Evolutionary conservation across 2,888 invertebrate species (phyloP).

Genomic region (Brachylomia viminalis): DNA sequence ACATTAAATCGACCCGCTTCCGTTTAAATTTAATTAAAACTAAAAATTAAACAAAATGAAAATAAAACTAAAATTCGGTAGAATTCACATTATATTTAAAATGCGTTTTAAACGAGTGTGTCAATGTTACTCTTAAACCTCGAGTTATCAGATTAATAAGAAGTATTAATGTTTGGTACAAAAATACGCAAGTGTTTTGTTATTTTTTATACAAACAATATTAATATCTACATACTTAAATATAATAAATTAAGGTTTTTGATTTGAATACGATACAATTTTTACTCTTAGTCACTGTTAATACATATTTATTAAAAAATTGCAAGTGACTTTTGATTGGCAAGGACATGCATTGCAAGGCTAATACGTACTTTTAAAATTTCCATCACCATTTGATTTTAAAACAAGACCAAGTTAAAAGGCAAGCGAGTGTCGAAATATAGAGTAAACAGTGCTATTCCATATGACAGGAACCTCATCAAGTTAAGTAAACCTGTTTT

Average conservation of each 20-base stretch:
- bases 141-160: slow-evolving; percentile 63
- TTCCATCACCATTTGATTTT: slow-evolving; percentile 31
- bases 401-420: slow-evolving; percentile 15
- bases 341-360: slow-evolving; percentile 51
- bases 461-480: slow-evolving; percentile 37
- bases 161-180: slow-evolving; percentile 79
- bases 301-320: slow-evolving; percentile 8
- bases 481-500: slow-evolving; percentile 42
- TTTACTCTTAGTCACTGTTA: slow-evolving; percentile 32
- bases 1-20: slow-evolving; percentile 55
- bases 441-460: slow-evolving; percentile 21
- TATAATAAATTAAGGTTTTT: slow-evolving; percentile 70
- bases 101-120: slow-evolving; percentile 68
- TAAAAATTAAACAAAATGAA: slow-evolving; percentile 65
- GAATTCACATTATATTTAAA: slow-evolving; percentile 61
- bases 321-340: slow-evolving; percentile 47
- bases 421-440: slow-evolving; percentile 33
- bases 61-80: slow-evolving; percentile 59
- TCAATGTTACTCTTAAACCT: slow-evolving; percentile 54
- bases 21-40: slow-evolving; percentile 63
- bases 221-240: slow-evolving; percentile 69
- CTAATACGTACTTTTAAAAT: slow-evolving; percentile 10
- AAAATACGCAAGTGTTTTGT: slow-evolving; percentile 79
- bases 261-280: slow-evolving; percentile 45
- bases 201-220: slow-evolving; percentile 76